A percentile compares a stretch with the other conserved stretches of the same genome.
Evolutionary conservation across 2,797 vertebrate genomes (phyloP).

Genomic region (Chrysocyon brachyurus): DNA sequence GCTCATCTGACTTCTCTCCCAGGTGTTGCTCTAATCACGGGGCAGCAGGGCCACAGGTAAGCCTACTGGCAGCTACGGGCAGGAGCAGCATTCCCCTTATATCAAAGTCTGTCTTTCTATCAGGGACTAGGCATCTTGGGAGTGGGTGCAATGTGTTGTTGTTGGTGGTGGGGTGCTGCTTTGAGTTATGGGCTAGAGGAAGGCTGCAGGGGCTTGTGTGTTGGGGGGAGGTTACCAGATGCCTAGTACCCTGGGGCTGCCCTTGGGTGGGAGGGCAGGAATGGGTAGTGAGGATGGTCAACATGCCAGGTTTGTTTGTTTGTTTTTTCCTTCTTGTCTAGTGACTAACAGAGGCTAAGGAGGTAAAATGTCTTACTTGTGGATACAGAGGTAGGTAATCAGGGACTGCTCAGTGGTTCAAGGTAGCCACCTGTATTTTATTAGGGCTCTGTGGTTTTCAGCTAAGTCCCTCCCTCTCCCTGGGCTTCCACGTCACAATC

Average conservation of each 20-base stretch:
- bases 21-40: slow-evolving; percentile 69
- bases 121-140: slow-evolving; percentile 49
- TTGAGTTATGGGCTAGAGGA: background rate
- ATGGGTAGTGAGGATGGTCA: slow-evolving; percentile 33
- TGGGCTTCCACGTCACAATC: background rate
- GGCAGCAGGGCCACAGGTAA: slow-evolving; percentile 84
- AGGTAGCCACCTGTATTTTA: slow-evolving; percentile 11
- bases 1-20: slow-evolving; percentile 80
- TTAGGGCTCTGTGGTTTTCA: slow-evolving; percentile 26
- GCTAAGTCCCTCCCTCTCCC: background rate
- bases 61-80: slow-evolving; percentile 71
- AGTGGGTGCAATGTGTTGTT: slow-evolving; percentile 25
- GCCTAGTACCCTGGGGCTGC: background rate
- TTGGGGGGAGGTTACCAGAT: slow-evolving; percentile 19
- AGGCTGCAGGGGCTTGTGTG: background rate
- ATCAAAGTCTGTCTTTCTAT: slow-evolving; percentile 60
- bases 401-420: slow-evolving; percentile 25
- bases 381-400: slow-evolving; percentile 26
- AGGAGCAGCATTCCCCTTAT: slow-evolving; percentile 27
- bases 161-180: background rate
- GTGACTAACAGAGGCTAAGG: slow-evolving; percentile 1
- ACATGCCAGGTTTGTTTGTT: background rate
- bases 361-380: slow-evolving; percentile 52
- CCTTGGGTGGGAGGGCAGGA: slow-evolving; percentile 34
- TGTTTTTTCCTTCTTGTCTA: background rate